A percentile compares a stretch with the other conserved stretches of the same genome.
These are phyloP conservation scores for Heliconius nattereri DNA, from an alignment of 1,140 invertebrate genomes.

Conservation along the genomic window DNA sequence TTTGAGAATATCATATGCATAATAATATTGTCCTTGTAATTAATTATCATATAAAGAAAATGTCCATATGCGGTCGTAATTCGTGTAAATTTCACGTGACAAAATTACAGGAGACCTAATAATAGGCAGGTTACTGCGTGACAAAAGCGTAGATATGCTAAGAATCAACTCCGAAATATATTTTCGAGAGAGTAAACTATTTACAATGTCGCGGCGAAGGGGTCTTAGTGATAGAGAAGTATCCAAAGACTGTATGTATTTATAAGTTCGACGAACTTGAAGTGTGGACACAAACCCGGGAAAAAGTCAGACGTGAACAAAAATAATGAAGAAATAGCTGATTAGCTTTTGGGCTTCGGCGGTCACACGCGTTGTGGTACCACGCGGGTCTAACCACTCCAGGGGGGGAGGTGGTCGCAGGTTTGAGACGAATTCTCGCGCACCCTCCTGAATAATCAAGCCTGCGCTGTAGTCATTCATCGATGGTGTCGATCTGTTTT, in stretches of 20 bases:
- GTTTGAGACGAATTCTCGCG: neutral
- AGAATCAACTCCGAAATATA: constrained; percentile 73
- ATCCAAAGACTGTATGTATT: constrained; percentile 80
- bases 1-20: neutral
- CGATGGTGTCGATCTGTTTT: constrained; percentile 18
- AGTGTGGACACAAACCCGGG: constrained; percentile 63
- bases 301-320: constrained; percentile 64
- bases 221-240: constrained; percentile 75
- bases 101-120: constrained; percentile 46
- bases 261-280: constrained; percentile 77
- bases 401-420: constrained; percentile 10
- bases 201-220: constrained; percentile 69
- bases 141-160: constrained; percentile 52
- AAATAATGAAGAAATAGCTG: constrained; percentile 52
- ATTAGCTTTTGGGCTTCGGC: constrained; percentile 69
- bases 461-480: constrained; percentile 43
- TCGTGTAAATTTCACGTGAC: constrained; percentile 40
- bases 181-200: constrained; percentile 77
- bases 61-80: constrained; percentile 54
- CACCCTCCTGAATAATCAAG: neutral
- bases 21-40: neutral
- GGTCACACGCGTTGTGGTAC: constrained; percentile 9
- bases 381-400: constrained; percentile 38
- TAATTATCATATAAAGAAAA: neutral
- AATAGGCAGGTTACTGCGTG: constrained; percentile 48